These are phyloP conservation scores for Daphoenositta chrysoptera DNA, from an alignment of 2,113 vertebrate species.

Conservation along the genomic window DNA sequence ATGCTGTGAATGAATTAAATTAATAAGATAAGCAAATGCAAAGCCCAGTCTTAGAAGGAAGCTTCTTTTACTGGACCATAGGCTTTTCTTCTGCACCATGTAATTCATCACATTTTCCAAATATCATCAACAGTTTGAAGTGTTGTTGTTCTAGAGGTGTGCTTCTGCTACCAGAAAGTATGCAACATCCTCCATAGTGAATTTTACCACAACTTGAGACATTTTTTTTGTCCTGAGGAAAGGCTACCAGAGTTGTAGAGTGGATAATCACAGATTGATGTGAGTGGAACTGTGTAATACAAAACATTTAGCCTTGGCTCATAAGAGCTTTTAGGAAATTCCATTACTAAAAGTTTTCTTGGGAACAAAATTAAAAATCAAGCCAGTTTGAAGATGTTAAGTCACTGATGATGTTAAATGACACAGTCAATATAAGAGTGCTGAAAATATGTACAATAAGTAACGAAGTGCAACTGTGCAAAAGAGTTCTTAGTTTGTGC, in stretches of 20 bases:
- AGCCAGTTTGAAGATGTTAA: background rate
- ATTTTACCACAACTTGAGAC: background rate
- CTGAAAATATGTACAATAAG: background rate
- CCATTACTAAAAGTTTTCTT: background rate
- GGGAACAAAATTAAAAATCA: background rate
- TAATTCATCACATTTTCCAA: background rate
- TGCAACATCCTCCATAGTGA: background rate
- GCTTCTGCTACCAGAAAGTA: background rate
- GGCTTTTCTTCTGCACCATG: background rate
- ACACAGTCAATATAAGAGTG: background rate
- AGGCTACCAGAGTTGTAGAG: background rate
- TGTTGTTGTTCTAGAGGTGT: background rate
- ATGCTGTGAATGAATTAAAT: background rate
- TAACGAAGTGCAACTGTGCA: background rate
- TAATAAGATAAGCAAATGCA: background rate
- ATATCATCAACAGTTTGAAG: background rate
- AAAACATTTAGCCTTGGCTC: background rate
- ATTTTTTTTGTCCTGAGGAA: background rate
- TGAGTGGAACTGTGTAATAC: background rate
- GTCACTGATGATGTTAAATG: background rate
- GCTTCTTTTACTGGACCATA: background rate
- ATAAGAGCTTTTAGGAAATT: background rate
- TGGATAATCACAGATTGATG: background rate
- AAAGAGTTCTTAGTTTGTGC: background rate
- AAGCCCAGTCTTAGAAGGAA: background rate